phyloP scores from a whole-genome alignment of 2,113 vertebrate species.

The Caranx melampygus region DNA sequence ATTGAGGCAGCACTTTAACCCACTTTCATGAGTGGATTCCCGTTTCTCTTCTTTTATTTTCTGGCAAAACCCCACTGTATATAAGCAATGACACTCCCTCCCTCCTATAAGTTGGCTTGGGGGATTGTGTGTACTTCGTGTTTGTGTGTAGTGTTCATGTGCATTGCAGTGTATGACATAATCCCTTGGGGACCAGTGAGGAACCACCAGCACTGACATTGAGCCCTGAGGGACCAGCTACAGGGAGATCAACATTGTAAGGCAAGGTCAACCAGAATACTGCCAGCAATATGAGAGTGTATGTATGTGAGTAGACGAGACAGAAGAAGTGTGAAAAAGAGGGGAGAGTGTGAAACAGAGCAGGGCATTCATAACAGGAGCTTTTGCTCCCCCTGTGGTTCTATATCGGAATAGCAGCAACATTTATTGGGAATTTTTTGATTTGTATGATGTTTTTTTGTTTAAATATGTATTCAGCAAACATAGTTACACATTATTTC shows the following conservation, averaged over 20 bases:
- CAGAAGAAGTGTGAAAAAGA: not conserved
- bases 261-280: constrained; percentile 32
- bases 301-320: constrained; percentile 1
- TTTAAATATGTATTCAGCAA: not conserved
- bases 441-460: not conserved
- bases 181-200: constrained; percentile 2
- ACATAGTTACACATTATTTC: not conserved
- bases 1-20: constrained; percentile 55
- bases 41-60: constrained; percentile 11
- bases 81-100: constrained; percentile 6
- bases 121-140: constrained; percentile 9
- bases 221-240: constrained; percentile 8
- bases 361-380: not conserved
- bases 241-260: constrained; percentile 5
- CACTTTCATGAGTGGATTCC: constrained; percentile 37
- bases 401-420: constrained; percentile 24
- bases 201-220: constrained; percentile 16
- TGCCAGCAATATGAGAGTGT: not conserved
- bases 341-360: not conserved
- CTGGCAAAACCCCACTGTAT: not conserved
- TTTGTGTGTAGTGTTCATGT: constrained; percentile 19
- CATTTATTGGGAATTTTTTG: not conserved
- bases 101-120: not conserved
- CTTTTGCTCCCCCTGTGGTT: constrained; percentile 56
- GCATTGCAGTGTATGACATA: constrained; percentile 32